Base-by-base conservation (phyloP, 2,888 invertebrate species). In the Drosophila cracens region DNA sequence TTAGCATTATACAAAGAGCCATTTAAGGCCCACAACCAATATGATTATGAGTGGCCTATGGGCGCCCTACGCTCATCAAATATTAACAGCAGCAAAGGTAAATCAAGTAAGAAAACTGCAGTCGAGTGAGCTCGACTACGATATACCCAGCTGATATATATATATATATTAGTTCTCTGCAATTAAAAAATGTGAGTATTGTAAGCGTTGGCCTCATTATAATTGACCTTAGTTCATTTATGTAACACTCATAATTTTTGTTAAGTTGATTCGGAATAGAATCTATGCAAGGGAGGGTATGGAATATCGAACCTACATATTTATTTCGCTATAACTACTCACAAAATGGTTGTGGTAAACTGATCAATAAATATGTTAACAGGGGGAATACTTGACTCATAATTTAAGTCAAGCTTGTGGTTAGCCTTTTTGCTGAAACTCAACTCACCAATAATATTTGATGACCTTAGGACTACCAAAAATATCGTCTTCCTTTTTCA, bases 1-100 rank as follows among this genome's bases (percentile, higher is more conserved):
- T 81, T 82, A 72, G 82, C 74, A 76, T 87, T 84, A 82, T 82
- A 79, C 81, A 82, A 84, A 85, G 81, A 69, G 85, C 75, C 87
- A 87, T 84, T 85, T 84, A 81, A 82, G 87, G 79, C 62, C 63
- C 59, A 53, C 65, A 58, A 70, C 25, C 71, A 74, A 68, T 62
- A 71, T 71, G 79, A 76, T 76, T 81, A 81, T 79, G 70, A 60
- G 65, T 59, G 36, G 11, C 25, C 18, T 16, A 2, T 25, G 36
- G 11, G 13, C 8, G 38, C 48, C 43, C 61, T 38, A 27, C 36
- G 49, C 51, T 71, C 66, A 66, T 79, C 74, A 74, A 76, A 76
- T 74, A 79, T 73, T 65, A 70, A 68, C 67, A 68, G 59, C 56
- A 52, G 48, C 8, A 25, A 46, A 46, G 46, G 46, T 25, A 16